A percentile compares a stretch with the other conserved stretches of the same genome.
Conservation (phyloP, 2,797 vertebrate species). For the Centropyge bicolor region DNA sequence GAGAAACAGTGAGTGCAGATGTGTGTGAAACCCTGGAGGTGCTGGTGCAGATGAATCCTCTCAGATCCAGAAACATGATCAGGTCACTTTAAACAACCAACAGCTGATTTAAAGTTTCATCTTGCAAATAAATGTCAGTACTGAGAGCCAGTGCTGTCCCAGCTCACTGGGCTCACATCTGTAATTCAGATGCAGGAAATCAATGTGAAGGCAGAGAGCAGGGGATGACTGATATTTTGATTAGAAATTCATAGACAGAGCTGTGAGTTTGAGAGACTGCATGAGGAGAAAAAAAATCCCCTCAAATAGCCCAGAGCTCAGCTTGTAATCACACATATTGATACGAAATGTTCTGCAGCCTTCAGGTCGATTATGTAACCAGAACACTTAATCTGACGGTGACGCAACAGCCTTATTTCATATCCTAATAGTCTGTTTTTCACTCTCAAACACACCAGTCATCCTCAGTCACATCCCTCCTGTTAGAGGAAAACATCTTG, state of each 20-base stretch:
- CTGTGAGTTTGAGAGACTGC: neutral
- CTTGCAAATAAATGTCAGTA: neutral
- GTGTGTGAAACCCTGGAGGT: neutral
- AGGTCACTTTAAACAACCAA: neutral
- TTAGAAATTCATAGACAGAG: constrained; percentile 13
- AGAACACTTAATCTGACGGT: constrained; percentile 27
- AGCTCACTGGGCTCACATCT: neutral
- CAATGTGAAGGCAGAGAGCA: neutral
- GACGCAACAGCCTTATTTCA: constrained; percentile 16
- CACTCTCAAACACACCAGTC: neutral
- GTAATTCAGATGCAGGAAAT: constrained; percentile 13
- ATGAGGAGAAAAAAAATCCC: constrained; percentile 6
- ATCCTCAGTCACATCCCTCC: neutral
- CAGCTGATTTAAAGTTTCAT: neutral
- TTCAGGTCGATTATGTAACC: constrained; percentile 49
- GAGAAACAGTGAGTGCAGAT: neutral
- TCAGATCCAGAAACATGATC: neutral
- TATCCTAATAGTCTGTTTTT: neutral
- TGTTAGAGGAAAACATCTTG: neutral
- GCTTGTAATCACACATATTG: constrained; percentile 57
- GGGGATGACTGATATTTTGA: neutral
- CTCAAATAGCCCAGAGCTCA: constrained; percentile 23
- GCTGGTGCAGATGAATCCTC: neutral
- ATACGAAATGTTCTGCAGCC: constrained; percentile 35
- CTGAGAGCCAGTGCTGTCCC: neutral